Evolutionary conservation across 1,140 invertebrate species (phyloP), one percentile per base, ranked within the genome.

Genomic region (Calephelis virginiensis): DNA sequence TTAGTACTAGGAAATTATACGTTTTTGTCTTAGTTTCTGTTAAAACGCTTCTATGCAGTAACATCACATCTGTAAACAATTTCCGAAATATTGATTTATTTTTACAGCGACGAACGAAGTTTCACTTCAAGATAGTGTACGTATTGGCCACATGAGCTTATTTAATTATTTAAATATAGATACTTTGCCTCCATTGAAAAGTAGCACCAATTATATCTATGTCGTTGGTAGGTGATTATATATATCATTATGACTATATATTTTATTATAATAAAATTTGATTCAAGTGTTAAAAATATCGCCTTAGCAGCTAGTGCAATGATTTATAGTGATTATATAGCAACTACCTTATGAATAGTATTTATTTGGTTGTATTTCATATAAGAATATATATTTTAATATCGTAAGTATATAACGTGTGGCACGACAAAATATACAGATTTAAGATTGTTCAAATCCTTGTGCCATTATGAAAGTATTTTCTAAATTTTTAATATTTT

Each of bases 221-320:
- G 50, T 56, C 50, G 50, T 56, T 56, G 14, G 28, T 56, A 56
- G 50, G 28, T 56, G 50, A 53, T 28, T 10, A 28, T 53, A 10
- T 69, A 72, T 74, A 75, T 79, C 65, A 77, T 40, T 72, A 81
- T 60, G 68, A 76, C 75, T 78, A 79, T 83, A 86, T 83, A 70
- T 81, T 83, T 83, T 85, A 83, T 81, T 74, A 73, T 76, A 77
- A 73, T 68, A 67, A 68, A 43, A 78, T 80, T 86, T 86, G 71
- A 75, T 83, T 73, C 71, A 43, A 43, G 66, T 77, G 75, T 70
- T 78, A 69, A 76, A 43, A 80, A 74, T 72, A 67, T 82, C 80
- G 83, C 83, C 85, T 86, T 86, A 87, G 84, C 84, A 85, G 83
- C 83, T 85, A 88, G 82, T 82, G 80, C 80, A 86, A 80, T 81